Evolutionary conservation across 2,113 vertebrate genomes (phyloP).

Genomic region (Phalacrocorax carbo): DNA sequence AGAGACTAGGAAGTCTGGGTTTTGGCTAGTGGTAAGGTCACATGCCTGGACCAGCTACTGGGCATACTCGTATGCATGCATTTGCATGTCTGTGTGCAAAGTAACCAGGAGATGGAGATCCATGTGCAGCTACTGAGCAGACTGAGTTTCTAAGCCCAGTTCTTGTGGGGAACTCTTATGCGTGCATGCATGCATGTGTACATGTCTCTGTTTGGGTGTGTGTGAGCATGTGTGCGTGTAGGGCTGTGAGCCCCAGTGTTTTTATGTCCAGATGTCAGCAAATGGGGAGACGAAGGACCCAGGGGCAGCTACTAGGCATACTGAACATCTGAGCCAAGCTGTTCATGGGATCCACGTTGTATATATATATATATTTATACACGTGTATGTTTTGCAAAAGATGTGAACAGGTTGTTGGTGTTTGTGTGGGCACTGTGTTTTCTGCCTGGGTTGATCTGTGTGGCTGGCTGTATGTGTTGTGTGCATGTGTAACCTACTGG

Average conservation of each 20-base stretch:
- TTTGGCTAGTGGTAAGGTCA: not conserved
- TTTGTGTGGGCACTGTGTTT: not conserved
- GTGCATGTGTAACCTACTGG: not conserved
- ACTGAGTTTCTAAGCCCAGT: not conserved
- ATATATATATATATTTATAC: not conserved
- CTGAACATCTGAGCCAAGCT: not conserved
- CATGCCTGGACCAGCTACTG: not conserved
- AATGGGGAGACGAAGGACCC: not conserved
- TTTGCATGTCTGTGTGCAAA: accelerated
- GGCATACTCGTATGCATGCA: not conserved
- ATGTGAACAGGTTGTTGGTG: not conserved
- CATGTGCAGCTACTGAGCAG: not conserved
- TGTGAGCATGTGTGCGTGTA: not conserved
- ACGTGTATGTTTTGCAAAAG: not conserved
- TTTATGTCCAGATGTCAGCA: not conserved
- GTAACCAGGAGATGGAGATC: not conserved
- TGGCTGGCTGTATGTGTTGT: not conserved
- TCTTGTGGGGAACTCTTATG: not conserved
- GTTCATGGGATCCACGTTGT: not conserved
- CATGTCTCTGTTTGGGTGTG: too few relatives aligned
- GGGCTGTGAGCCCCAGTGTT: not conserved
- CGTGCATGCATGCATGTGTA: accelerated
- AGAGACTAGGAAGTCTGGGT: not conserved
- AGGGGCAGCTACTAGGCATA: not conserved
- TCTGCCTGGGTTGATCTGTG: not conserved